Evolutionary conservation across 2,797 vertebrate genomes (phyloP).

Genomic region (Ataeniobius toweri): DNA sequence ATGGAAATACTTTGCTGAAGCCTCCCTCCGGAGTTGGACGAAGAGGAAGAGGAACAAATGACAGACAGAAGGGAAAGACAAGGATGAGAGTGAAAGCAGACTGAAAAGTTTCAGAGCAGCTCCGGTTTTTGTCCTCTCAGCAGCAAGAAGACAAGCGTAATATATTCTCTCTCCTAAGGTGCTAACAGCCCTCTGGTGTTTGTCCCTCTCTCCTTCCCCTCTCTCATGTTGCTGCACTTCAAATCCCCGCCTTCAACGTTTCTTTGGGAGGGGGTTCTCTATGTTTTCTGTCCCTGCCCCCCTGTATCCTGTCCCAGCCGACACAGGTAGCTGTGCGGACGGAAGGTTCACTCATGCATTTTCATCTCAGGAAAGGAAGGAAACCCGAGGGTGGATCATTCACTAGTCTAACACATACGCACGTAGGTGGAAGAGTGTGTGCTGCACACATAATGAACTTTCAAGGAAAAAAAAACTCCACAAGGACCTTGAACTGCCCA

Average conservation of each 20-base stretch:
- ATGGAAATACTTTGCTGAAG: slow-evolving; percentile 53
- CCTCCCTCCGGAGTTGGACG: slow-evolving; percentile 32
- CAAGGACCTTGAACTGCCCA: slow-evolving; percentile 76
- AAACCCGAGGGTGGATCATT: slow-evolving; percentile 59
- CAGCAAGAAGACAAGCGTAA: slow-evolving; percentile 70
- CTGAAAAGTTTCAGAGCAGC: slow-evolving; percentile 32
- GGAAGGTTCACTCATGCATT: slow-evolving; percentile 50
- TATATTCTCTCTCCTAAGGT: slow-evolving; percentile 76
- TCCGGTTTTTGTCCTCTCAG: slow-evolving; percentile 43
- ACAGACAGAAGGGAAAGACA: slow-evolving; percentile 45
- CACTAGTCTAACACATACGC: slow-evolving; percentile 32
- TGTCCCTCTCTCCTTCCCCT: slow-evolving; percentile 50
- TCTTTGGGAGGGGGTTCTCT: neutral
- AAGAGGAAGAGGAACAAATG: slow-evolving; percentile 65
- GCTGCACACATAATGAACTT: slow-evolving; percentile 38
- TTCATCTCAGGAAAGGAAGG: slow-evolving; percentile 34
- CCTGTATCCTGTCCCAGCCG: slow-evolving; percentile 61
- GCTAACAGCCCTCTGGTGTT: slow-evolving; percentile 68
- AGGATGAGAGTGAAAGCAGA: slow-evolving; percentile 38
- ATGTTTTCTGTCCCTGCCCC: slow-evolving; percentile 10
- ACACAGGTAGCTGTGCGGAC: slow-evolving; percentile 69
- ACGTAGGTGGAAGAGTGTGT: slow-evolving; percentile 47
- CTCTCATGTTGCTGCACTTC: slow-evolving; percentile 54
- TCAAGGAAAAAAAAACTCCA: slow-evolving; percentile 36
- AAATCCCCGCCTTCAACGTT: slow-evolving; percentile 64